Evolutionary conservation across 2,888 invertebrate species (phyloP).

Genomic region (Odontothrips loti): DNA sequence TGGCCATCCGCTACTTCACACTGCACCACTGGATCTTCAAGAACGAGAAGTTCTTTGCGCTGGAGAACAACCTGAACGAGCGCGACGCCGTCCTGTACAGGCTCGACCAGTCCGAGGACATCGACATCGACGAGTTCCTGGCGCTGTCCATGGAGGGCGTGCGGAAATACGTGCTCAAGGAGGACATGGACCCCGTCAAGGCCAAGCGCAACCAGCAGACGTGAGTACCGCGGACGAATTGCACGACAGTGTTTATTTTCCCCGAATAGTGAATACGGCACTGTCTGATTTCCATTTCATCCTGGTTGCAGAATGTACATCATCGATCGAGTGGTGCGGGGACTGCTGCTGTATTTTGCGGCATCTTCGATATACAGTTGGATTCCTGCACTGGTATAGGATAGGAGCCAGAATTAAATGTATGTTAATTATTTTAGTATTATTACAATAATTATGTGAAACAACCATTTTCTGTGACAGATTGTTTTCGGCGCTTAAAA

Average conservation of each 20-base stretch:
- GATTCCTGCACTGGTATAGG: not conserved
- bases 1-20: conserved; percentile 67
- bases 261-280: not conserved
- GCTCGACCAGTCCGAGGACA: not conserved
- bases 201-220: not conserved
- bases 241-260: not conserved
- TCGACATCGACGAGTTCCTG: conserved; percentile 4
- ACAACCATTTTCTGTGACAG: not conserved
- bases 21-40: conserved; percentile 70
- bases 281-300: not conserved
- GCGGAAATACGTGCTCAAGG: not conserved
- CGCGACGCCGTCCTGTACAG: conserved; percentile 44
- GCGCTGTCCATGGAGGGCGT: conserved; percentile 16
- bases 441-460: not conserved
- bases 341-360: not conserved
- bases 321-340: not conserved
- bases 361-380: not conserved
- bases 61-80: conserved; percentile 51
- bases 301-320: not conserved
- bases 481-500: not conserved
- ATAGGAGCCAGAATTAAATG: not conserved
- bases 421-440: not conserved
- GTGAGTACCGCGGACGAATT: not conserved
- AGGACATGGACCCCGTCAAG: conserved; percentile 8
- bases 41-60: conserved; percentile 55